These are phyloP conservation scores for Cavia porcellus DNA, from an alignment of 2,113 vertebrate species.

Conservation along the genomic window DNA sequence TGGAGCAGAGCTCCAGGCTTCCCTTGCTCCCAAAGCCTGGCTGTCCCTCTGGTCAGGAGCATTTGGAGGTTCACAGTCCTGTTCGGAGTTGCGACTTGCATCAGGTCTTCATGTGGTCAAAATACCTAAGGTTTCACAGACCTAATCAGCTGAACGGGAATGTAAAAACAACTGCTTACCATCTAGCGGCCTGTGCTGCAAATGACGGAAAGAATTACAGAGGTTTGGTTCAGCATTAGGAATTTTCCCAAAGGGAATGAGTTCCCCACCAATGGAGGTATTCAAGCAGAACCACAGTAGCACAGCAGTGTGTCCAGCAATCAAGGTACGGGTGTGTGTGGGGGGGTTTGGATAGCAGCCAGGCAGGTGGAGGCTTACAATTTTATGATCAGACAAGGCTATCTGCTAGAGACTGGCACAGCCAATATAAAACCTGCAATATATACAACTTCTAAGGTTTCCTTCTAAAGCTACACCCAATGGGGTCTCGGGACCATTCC, in stretches of 20 bases:
- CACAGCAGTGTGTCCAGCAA: not conserved
- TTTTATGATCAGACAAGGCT: not conserved
- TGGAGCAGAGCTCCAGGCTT: not conserved
- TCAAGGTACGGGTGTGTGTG: not conserved
- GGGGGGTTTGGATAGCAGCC: not conserved
- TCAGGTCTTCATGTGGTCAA: rapidly evolving
- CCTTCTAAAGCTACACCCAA: conserved; percentile 72
- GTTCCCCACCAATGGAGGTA: not conserved
- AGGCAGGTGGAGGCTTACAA: not conserved
- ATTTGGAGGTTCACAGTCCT: rapidly evolving
- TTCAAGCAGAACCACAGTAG: not conserved
- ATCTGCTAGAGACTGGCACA: not conserved
- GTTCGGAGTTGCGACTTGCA: not conserved
- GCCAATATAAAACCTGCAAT: not conserved
- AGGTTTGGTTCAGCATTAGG: not conserved
- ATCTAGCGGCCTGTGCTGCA: not conserved
- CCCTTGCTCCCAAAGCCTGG: not conserved
- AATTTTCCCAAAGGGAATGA: not conserved
- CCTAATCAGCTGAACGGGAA: not conserved
- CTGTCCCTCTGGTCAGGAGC: not conserved
- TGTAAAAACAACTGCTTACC: not conserved
- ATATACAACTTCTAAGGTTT: conserved; percentile 42
- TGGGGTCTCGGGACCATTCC: not conserved
- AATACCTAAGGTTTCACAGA: not conserved
- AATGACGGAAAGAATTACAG: not conserved